phyloP scores from a whole-genome alignment of 2,113 vertebrate genomes.

The Mesitornis unicolor region DNA sequence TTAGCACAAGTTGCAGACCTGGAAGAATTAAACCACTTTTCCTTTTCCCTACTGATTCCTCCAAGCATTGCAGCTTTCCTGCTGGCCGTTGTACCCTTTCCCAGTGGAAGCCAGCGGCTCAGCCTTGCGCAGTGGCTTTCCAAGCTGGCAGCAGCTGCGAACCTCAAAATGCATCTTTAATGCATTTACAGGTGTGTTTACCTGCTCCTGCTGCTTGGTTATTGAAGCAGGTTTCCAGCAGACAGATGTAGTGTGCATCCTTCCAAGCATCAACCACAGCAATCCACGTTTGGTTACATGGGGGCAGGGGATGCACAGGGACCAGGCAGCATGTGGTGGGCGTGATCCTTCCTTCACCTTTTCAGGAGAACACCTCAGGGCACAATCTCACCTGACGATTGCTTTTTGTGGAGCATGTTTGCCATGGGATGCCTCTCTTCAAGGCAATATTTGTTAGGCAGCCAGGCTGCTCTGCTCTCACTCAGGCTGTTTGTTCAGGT shows the following conservation, averaged over 20 bases:
- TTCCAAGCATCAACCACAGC: not conserved
- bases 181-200: not conserved
- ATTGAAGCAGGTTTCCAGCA: not conserved
- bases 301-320: too few relatives aligned
- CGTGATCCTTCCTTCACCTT: not conserved
- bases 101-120: not conserved
- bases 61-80: not conserved
- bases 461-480: not conserved
- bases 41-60: not conserved
- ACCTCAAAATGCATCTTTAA: not conserved
- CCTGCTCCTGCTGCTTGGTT: not conserved
- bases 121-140: not conserved
- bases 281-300: fast-evolving
- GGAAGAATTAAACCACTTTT: not conserved
- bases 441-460: not conserved
- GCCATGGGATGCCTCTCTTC: not conserved
- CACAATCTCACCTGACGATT: not conserved
- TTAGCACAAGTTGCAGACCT: not conserved
- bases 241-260: not conserved
- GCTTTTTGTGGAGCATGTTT: not conserved
- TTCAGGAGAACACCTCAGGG: not conserved
- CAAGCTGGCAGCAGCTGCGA: not conserved
- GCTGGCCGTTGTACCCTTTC: not conserved
- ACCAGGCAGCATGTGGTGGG: fast-evolving
- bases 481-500: not conserved